These are phyloP conservation scores for Anas acuta DNA, from an alignment of 2,797 vertebrate genomes.

Conservation along the genomic window DNA sequence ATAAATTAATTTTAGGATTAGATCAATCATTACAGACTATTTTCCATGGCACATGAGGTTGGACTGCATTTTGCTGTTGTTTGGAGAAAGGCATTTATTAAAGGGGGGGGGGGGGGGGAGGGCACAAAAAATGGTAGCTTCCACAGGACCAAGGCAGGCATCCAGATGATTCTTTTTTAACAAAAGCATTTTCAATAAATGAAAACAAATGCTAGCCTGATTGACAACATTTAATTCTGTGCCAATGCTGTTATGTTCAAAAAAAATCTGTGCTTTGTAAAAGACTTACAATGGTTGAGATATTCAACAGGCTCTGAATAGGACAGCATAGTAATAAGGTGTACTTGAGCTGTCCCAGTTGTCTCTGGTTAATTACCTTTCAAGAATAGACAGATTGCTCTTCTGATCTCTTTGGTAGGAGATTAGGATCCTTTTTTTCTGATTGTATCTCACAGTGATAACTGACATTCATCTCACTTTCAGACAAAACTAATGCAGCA, in stretches of 20 bases:
- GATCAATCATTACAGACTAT: background rate
- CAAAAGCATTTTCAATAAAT: background rate
- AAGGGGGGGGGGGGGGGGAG: accelerated
- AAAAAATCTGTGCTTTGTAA: background rate
- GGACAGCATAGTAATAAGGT: background rate
- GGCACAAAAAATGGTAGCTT: background rate
- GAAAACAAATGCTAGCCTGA: background rate
- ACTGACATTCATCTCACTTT: background rate
- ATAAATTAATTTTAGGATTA: background rate
- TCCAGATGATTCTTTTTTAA: background rate
- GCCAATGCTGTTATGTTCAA: background rate
- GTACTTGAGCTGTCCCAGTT: background rate
- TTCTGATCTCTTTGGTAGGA: background rate
- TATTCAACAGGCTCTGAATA: background rate
- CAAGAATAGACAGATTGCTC: background rate
- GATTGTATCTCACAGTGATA: background rate
- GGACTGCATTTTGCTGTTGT: background rate
- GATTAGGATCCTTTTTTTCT: background rate
- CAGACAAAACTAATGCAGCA: background rate
- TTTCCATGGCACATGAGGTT: background rate
- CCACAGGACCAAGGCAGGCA: background rate
- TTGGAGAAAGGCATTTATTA: background rate
- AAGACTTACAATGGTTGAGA: background rate
- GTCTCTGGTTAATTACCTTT: background rate
- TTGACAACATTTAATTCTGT: background rate